Percentiles rank a stretch among this genome's conserved stretches.
These are phyloP conservation scores for Odontesthes bonariensis DNA, from an alignment of 2,113 vertebrate genomes.

Conservation along the genomic window DNA sequence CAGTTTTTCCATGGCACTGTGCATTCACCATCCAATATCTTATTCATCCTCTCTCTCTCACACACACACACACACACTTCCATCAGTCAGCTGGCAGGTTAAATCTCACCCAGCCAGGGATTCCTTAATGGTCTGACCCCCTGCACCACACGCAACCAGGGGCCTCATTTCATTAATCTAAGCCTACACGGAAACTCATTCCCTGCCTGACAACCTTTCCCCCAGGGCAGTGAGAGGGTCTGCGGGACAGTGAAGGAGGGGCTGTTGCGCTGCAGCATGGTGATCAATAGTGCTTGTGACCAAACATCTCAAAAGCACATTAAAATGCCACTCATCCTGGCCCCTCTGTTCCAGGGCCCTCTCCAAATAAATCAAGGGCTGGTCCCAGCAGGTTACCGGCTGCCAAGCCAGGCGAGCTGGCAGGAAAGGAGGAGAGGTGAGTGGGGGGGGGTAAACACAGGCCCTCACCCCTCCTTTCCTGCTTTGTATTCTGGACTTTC, in stretches of 20 bases:
- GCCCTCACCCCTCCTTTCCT: neutral
- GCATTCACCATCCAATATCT: constrained; percentile 43
- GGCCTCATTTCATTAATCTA: constrained; percentile 85
- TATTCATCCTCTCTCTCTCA: constrained; percentile 10
- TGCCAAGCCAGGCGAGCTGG: constrained; percentile 69
- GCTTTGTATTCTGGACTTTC: constrained; percentile 10
- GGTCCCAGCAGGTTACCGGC: constrained; percentile 75
- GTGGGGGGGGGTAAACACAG: constrained; percentile 51
- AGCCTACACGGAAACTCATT: constrained; percentile 83
- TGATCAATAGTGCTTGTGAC: constrained; percentile 88
- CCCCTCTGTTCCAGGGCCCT: constrained; percentile 70
- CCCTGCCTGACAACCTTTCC: constrained; percentile 82
- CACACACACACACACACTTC: constrained; percentile 41
- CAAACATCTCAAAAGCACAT: constrained; percentile 88
- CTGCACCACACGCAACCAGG: constrained; percentile 65
- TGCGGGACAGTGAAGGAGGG: constrained; percentile 58
- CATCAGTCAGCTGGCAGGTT: constrained; percentile 77
- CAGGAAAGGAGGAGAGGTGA: constrained; percentile 49
- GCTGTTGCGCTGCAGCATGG: constrained; percentile 50
- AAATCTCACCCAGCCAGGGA: constrained; percentile 77
- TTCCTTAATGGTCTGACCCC: constrained; percentile 84
- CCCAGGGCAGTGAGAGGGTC: constrained; percentile 62
- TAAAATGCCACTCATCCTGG: constrained; percentile 86
- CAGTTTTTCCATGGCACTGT: constrained; percentile 15
- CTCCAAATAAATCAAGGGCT: constrained; percentile 84